Evolutionary conservation across 2,113 vertebrate genomes (phyloP).

Genomic region (Platichthys stellatus): DNA sequence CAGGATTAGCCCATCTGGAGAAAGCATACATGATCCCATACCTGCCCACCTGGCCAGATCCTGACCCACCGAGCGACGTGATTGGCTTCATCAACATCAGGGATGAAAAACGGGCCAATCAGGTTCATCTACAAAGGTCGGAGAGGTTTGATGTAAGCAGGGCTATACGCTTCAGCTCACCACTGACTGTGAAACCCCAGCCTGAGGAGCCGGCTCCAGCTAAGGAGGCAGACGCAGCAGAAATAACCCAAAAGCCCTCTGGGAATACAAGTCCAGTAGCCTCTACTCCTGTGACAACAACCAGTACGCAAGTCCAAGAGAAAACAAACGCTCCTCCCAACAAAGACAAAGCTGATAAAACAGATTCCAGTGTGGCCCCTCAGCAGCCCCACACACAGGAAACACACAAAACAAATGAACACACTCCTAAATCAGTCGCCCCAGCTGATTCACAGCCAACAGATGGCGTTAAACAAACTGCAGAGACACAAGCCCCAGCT

Average conservation of each 20-base stretch:
- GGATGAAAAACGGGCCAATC: slow-evolving; percentile 78
- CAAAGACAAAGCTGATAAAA: slow-evolving; percentile 36
- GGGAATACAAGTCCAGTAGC: not conserved
- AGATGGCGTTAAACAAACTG: slow-evolving; percentile 6
- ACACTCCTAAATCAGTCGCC: not conserved
- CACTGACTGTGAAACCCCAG: slow-evolving; percentile 27
- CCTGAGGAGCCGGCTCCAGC: slow-evolving; percentile 5
- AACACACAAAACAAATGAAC: slow-evolving; percentile 8
- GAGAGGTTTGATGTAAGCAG: slow-evolving; percentile 85
- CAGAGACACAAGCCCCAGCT: slow-evolving; percentile 18
- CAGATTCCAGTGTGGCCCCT: slow-evolving; percentile 27
- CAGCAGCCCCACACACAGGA: slow-evolving; percentile 32
- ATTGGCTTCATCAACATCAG: slow-evolving; percentile 97
- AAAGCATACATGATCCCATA: slow-evolving; percentile 94
- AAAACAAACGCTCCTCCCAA: not conserved
- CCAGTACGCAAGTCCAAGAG: slow-evolving; percentile 19
- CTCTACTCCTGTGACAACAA: slow-evolving; percentile 24
- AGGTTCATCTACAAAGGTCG: slow-evolving; percentile 83
- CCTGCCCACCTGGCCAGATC: slow-evolving; percentile 94
- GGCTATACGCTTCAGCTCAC: slow-evolving; percentile 83
- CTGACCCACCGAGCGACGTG: slow-evolving; percentile 93
- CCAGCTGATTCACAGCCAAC: slow-evolving; percentile 31
- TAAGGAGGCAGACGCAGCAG: not conserved
- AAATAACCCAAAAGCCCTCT: not conserved
- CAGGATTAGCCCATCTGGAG: slow-evolving; percentile 88